Percentiles rank a stretch among this genome's conserved stretches.
Evolutionary conservation across 2,797 vertebrate species (phyloP).

Genomic region (Hoplostethus mediterraneus): DNA sequence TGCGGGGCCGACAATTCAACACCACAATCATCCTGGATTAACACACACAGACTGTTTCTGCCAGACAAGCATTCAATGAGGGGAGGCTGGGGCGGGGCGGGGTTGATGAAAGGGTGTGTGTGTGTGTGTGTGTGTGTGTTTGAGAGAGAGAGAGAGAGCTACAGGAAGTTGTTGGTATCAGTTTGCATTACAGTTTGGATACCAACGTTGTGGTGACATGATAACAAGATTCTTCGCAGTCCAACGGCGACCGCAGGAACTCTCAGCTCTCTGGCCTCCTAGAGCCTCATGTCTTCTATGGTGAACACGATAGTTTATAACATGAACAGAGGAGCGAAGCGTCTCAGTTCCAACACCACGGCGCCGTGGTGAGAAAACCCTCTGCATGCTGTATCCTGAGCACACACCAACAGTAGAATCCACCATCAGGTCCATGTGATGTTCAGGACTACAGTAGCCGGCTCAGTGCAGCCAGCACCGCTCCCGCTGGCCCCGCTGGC

Average conservation of each 20-base stretch:
- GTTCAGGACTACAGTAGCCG: not conserved
- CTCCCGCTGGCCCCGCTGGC: not conserved
- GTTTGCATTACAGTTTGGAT: constrained; percentile 38
- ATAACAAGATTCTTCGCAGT: not conserved
- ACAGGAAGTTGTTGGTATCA: constrained; percentile 31
- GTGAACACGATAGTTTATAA: too few relatives aligned
- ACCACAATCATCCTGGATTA: constrained; percentile 74
- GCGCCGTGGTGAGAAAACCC: too few relatives aligned
- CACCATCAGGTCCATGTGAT: not conserved
- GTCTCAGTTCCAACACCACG: too few relatives aligned
- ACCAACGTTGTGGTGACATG: not conserved
- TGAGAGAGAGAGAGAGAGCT: not conserved
- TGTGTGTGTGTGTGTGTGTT: constrained; percentile 2
- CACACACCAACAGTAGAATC: not conserved
- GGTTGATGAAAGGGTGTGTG: constrained; percentile 47
- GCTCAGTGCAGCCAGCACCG: not conserved
- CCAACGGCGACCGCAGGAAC: too few relatives aligned
- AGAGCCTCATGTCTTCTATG: too few relatives aligned
- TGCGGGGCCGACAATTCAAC: constrained; percentile 54
- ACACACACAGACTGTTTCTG: constrained; percentile 51
- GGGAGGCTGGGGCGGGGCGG: not conserved
- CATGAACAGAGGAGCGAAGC: too few relatives aligned
- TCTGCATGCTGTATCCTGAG: not conserved
- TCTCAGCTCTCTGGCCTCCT: too few relatives aligned
- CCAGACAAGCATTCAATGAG: constrained; percentile 58